Evolutionary conservation across 1,140 invertebrate species (phyloP).

Genomic region (Trypoxylus dichotomus): DNA sequence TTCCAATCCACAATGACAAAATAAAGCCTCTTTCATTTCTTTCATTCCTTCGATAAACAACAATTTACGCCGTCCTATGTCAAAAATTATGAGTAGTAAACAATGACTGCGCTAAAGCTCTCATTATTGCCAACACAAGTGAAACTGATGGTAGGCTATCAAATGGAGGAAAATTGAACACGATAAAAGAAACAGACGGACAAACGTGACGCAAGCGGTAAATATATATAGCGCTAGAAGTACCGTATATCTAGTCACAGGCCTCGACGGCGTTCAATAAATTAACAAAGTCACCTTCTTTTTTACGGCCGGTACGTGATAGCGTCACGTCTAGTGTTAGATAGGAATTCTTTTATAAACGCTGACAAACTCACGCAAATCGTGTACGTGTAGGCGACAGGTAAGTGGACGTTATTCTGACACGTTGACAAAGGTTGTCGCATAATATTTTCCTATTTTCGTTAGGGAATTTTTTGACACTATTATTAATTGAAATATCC

Average conservation of each 20-base stretch:
- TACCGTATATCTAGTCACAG: no score
- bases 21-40: neutral
- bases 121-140: constrained; percentile 10
- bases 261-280: neutral
- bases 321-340: neutral
- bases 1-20: neutral
- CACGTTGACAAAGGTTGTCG: neutral
- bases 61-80: neutral
- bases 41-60: neutral
- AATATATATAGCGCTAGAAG: neutral
- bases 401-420: neutral
- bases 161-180: neutral
- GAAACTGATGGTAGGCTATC: neutral
- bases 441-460: neutral
- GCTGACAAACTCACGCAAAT: neutral
- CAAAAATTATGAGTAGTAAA: neutral
- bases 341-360: constrained; percentile 6
- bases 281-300: neutral
- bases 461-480: neutral
- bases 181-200: neutral
- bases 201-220: neutral
- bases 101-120: neutral
- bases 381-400: neutral
- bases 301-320: constrained; percentile 1
- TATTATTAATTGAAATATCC: neutral